Evolutionary conservation across 2,113 vertebrate species (phyloP).

Genomic region (Macquaria australasica): DNA sequence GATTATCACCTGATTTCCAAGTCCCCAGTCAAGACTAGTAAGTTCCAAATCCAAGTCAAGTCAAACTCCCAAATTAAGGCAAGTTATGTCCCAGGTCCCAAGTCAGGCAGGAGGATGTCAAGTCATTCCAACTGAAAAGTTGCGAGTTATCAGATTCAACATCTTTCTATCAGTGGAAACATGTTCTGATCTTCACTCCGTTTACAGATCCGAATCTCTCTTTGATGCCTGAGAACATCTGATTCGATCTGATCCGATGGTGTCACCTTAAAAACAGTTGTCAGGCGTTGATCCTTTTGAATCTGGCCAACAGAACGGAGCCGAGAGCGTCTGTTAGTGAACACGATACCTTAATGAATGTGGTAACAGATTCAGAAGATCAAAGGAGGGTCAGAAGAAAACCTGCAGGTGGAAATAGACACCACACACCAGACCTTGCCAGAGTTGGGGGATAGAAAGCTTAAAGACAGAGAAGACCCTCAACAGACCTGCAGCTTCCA

Average conservation of each 20-base stretch:
- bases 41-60: neutral
- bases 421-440: slow-evolving; percentile 78
- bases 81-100: no score
- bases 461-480: slow-evolving; percentile 20
- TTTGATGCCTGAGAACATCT: no score
- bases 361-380: slow-evolving; percentile 73
- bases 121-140: no score
- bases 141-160: no score
- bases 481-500: slow-evolving; percentile 11
- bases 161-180: no score
- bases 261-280: no score
- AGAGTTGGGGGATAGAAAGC: slow-evolving; percentile 58
- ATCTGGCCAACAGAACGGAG: slow-evolving; percentile 68
- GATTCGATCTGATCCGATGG: neutral
- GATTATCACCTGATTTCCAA: no score
- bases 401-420: slow-evolving; percentile 84
- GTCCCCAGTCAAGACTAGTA: no score
- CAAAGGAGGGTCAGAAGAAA: slow-evolving; percentile 84
- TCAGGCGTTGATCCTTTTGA: neutral
- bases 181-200: no score
- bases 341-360: slow-evolving; percentile 77
- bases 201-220: no score
- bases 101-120: no score
- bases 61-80: no score
- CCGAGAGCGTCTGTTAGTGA: neutral